These are phyloP conservation scores for Agrochola circellaris DNA, from an alignment of 2,888 invertebrate species.

Conservation along the genomic window DNA sequence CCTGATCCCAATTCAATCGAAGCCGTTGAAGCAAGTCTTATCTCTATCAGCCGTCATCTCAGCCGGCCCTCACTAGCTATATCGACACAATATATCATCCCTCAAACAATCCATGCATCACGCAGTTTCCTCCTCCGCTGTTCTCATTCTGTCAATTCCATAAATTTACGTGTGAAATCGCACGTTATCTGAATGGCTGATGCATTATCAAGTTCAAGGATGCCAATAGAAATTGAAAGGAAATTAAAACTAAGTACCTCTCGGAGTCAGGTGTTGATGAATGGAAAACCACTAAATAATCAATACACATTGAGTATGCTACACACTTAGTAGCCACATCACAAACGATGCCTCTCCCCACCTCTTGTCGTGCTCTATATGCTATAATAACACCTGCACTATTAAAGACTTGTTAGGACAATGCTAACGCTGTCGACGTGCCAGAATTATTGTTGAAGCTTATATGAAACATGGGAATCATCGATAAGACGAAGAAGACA, in stretches of 20 bases:
- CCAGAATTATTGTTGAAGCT: not conserved
- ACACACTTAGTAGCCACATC: not conserved
- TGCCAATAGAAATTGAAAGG: conserved; percentile 24
- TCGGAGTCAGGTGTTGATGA: conserved; percentile 8
- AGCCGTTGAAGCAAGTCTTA: not conserved
- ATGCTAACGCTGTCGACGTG: not conserved
- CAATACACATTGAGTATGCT: conserved; percentile 2
- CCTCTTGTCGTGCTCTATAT: not conserved
- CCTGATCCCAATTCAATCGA: not conserved
- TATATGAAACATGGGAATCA: not conserved
- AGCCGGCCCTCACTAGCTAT: not conserved
- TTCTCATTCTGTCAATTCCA: not conserved
- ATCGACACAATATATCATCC: not conserved
- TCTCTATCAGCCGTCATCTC: not conserved
- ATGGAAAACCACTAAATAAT: conserved; percentile 2
- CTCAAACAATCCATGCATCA: no score
- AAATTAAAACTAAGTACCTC: conserved; percentile 13
- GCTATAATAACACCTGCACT: not conserved
- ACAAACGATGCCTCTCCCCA: not conserved
- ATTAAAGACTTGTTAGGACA: not conserved
- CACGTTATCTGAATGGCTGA: conserved; percentile 8
- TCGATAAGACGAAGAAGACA: not conserved
- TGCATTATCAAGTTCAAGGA: conserved; percentile 6
- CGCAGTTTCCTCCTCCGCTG: not conserved
- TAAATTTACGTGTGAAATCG: conserved; percentile 5